Percentiles rank a stretch among this genome's conserved stretches.
These are phyloP conservation scores for Globodera rostochiensis DNA, from an alignment of 1,140 invertebrate genomes.

Conservation along the genomic window DNA sequence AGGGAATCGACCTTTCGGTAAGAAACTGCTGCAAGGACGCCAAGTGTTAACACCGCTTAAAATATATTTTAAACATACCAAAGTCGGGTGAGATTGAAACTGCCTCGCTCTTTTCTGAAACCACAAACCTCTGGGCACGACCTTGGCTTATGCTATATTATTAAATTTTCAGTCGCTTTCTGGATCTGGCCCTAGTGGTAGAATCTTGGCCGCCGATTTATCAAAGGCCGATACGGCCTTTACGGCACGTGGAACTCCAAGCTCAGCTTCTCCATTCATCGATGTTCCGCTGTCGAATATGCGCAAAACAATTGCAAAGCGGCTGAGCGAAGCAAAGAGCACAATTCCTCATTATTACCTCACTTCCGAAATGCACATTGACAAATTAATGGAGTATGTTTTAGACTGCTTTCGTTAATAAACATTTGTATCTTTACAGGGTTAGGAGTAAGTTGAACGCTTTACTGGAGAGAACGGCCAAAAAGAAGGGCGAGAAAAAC, in stretches of 20 bases:
- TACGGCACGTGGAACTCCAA: constrained; percentile 66
- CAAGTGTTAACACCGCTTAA: too few relatives aligned
- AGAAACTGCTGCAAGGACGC: neutral
- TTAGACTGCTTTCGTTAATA: constrained; percentile 19
- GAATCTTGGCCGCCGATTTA: constrained; percentile 84
- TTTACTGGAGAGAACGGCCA: constrained; percentile 74
- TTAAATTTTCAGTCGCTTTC: constrained; percentile 65
- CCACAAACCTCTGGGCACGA: too few relatives aligned
- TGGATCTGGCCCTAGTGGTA: constrained; percentile 84
- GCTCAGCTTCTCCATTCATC: constrained; percentile 69
- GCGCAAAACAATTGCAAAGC: constrained; percentile 70
- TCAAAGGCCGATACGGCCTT: constrained; percentile 66
- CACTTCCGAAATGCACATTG: constrained; percentile 82
- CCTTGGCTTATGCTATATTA: neutral
- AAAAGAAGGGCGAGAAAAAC: constrained; percentile 35
- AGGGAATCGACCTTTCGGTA: constrained; percentile 68
- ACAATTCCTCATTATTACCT: constrained; percentile 96
- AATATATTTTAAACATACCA: too few relatives aligned
- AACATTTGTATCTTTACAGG: constrained; percentile 61
- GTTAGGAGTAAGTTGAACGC: constrained; percentile 78
- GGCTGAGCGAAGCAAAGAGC: constrained; percentile 83
- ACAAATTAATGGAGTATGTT: constrained; percentile 73
- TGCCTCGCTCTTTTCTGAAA: neutral
- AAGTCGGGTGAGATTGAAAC: too few relatives aligned
- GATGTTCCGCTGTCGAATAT: constrained; percentile 87